Evolutionary conservation across 1,140 invertebrate species (phyloP), one percentile per base, ranked within the genome.

Genomic region (Lepidotrigona ventralis): DNA sequence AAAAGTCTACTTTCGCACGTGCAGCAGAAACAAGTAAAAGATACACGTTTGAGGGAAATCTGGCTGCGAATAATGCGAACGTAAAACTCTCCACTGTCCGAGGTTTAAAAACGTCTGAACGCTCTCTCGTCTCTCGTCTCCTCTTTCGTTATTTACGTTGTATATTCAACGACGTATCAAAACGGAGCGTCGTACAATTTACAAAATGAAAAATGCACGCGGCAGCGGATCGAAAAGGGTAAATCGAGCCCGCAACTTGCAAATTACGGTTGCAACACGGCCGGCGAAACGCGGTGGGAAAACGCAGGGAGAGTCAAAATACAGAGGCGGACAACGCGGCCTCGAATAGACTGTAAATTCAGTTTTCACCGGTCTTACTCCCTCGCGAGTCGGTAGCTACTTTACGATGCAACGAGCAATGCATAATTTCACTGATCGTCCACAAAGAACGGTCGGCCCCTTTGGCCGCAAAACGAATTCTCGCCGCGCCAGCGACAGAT

Each of bases 401-500:
- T 83, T 83, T 83, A 66, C 75, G 81, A 83, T 78, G 81, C 81
- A 83, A 83, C 81, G 81, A 83, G 81, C 26, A 51, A 83, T 78
- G 81, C 81, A 83, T 83, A 83, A 83, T 83, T 83, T 83, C 66
- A 46, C 75, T 69, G 81, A 83, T 83, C 81, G 81, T 58, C 81
- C 66, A 83, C 81, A 83, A 83, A 83, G 81, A 83, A 78, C 81
- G 14, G 33, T 29, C 81, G 11, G 21, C 6, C 75, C 76, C 39
- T 79, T 78, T 78, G 68, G 21, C 29, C 29, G 29, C 64, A 80
- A 79, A 46, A 84, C 76, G 79, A 79, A 84, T 79, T 84, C 73
- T 68, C 60, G n/a, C 17, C 56, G 14, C 51, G 19, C 33, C 58
- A 78, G 64, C 14, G 12, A 21, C 70, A 79, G 81, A 83, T 83